Evolutionary conservation across 2,113 vertebrate species (phyloP).

Genomic region (Odocoileus hemionus): DNA sequence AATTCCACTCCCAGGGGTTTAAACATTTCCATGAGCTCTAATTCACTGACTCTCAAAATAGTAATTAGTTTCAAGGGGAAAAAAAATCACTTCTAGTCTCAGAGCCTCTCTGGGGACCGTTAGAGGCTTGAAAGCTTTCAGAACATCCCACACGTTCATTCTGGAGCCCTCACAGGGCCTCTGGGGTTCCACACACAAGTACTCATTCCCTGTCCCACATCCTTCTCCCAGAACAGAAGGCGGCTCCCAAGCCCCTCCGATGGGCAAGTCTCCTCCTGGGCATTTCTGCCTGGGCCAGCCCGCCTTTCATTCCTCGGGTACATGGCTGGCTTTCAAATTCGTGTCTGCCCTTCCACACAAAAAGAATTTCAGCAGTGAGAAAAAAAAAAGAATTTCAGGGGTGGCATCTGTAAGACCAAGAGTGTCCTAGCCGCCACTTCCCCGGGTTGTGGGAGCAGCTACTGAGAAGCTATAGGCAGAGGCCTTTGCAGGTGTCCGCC

Average conservation of each 20-base stretch:
- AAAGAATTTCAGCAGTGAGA: too few species aligned
- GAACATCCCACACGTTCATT: not conserved
- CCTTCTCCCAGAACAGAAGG: not conserved
- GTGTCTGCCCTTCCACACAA: not conserved
- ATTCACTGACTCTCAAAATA: conserved; percentile 16
- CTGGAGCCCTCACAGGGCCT: not conserved
- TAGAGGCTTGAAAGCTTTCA: conserved; percentile 14
- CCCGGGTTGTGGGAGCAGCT: not conserved
- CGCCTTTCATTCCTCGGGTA: rapidly evolving
- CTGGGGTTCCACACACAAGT: not conserved
- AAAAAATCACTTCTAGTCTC: not conserved
- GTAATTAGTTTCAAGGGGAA: conserved; percentile 18
- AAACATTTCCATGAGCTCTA: conserved; percentile 7
- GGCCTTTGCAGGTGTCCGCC: rapidly evolving
- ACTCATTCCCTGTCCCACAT: not conserved
- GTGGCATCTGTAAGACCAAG: not conserved
- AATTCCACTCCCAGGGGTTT: conserved; percentile 6
- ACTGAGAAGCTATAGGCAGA: not conserved
- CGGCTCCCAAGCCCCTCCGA: not conserved
- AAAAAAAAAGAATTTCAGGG: too few species aligned
- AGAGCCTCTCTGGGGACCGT: conserved; percentile 30
- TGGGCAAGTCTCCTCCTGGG: not conserved
- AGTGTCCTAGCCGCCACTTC: rapidly evolving
- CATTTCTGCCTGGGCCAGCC: not conserved
- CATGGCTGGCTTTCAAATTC: not conserved